phyloP scores from a whole-genome alignment of 2,797 vertebrate species.

The Coccyzus lansbergi region DNA sequence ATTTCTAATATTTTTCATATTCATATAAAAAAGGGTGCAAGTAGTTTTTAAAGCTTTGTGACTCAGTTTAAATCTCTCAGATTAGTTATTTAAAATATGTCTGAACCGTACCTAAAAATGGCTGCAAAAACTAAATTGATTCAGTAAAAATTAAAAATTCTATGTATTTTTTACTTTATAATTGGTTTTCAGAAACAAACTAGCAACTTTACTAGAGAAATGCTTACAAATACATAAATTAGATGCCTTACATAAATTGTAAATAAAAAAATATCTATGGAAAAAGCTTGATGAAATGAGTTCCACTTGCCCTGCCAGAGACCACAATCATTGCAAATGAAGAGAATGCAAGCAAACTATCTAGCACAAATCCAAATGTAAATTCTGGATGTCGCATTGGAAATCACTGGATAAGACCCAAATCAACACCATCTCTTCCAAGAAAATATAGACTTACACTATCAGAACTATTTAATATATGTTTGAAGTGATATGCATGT shows the following conservation, averaged over 20 bases:
- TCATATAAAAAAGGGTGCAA: neutral
- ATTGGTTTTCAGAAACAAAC: neutral
- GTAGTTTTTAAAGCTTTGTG: neutral
- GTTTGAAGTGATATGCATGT: neutral
- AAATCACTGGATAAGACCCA: neutral
- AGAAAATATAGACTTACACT: neutral
- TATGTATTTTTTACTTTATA: neutral
- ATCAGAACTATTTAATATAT: neutral
- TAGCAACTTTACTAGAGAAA: neutral
- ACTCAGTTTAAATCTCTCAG: neutral
- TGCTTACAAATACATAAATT: neutral
- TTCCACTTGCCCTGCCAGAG: neutral
- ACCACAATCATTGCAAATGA: neutral
- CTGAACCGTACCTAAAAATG: neutral
- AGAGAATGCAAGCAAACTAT: neutral
- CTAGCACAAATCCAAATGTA: neutral
- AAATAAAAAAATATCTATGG: neutral
- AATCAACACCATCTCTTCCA: neutral
- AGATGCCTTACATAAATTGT: neutral
- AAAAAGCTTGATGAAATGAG: neutral
- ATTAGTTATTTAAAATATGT: neutral
- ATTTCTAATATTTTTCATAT: neutral
- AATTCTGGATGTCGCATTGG: neutral
- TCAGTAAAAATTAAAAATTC: neutral
- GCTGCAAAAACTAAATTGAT: neutral